These are phyloP conservation scores for Atta cephalotes DNA, from an alignment of 1,140 invertebrate genomes.

Conservation along the genomic window DNA sequence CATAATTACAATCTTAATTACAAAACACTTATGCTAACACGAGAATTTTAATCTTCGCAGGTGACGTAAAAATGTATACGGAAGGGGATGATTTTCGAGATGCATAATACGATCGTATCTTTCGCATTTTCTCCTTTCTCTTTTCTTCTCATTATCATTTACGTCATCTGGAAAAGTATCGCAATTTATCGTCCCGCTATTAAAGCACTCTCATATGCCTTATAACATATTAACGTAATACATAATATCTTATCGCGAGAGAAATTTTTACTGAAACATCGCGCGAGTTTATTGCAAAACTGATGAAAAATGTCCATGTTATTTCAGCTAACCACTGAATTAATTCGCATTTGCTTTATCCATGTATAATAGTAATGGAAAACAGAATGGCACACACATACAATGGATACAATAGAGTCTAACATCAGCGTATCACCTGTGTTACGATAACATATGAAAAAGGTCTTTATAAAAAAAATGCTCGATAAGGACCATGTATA, in stretches of 20 bases:
- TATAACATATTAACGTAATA: background rate
- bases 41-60: constrained; percentile 49
- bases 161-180: constrained; percentile 65
- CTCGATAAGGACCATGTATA: too few relatives aligned
- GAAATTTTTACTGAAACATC: background rate
- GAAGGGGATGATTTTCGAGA: background rate
- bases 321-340: background rate
- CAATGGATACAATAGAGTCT: background rate
- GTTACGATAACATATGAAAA: background rate
- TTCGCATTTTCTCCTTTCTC: background rate
- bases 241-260: constrained; percentile 4
- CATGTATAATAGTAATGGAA: background rate
- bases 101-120: background rate
- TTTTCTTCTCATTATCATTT: background rate
- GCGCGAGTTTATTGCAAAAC: constrained; percentile 22
- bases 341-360: background rate
- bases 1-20: constrained; percentile 23
- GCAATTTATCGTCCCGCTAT: background rate
- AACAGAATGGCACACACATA: background rate
- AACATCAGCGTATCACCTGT: background rate
- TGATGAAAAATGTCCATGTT: background rate
- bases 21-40: background rate
- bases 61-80: background rate
- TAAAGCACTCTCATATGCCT: background rate
- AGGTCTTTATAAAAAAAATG: background rate